These are phyloP conservation scores for Colinus virginianus DNA, from an alignment of 2,113 vertebrate genomes.

Conservation along the genomic window DNA sequence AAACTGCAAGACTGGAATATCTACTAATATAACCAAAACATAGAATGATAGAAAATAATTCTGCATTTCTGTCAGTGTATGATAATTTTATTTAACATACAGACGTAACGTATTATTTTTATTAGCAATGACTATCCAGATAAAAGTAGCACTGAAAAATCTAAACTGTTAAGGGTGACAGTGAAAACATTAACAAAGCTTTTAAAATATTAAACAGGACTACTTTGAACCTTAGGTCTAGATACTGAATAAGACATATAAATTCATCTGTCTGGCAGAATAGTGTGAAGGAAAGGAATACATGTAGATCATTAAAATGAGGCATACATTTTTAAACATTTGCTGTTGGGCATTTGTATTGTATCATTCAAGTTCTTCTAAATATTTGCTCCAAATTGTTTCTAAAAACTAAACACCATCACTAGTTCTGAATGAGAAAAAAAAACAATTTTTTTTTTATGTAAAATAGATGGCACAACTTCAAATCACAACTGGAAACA, in stretches of 20 bases:
- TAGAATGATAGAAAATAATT: background rate
- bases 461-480: slow-evolving; percentile 33
- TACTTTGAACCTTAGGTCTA: background rate
- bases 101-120: background rate
- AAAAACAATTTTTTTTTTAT: background rate
- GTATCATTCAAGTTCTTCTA: background rate
- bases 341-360: background rate
- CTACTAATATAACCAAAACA: background rate
- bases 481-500: slow-evolving; percentile 33
- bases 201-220: slow-evolving; percentile 7
- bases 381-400: background rate
- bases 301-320: background rate
- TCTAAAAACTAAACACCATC: slow-evolving; percentile 1
- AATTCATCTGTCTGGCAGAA: background rate
- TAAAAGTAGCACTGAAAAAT: background rate
- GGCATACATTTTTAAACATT: background rate
- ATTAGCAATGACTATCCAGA: background rate
- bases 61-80: background rate
- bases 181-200: background rate
- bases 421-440: background rate
- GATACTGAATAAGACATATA: background rate
- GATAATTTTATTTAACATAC: background rate
- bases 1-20: background rate
- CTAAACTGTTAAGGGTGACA: background rate
- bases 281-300: background rate